These are phyloP conservation scores for Epizoanthus ramosus DNA, from an alignment of 92 coral and sea anemone species.

Conservation along the genomic window DNA sequence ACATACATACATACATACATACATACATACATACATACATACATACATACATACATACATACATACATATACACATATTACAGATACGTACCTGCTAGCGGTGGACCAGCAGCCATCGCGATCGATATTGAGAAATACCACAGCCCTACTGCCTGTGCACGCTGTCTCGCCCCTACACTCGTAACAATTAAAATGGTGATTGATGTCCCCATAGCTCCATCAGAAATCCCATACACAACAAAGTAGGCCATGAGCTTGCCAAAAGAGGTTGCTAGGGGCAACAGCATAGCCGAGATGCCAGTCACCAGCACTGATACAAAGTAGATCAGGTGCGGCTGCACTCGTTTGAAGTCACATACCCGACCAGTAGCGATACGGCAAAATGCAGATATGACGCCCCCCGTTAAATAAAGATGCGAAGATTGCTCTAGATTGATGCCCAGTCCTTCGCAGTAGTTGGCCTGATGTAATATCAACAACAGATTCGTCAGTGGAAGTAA, in stretches of 20 bases:
- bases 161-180: background rate
- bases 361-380: background rate
- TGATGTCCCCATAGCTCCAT: background rate
- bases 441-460: background rate
- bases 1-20: no score
- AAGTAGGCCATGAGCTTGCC: background rate
- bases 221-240: background rate
- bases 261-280: conserved; percentile 10
- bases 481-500: background rate
- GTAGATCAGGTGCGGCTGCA: background rate
- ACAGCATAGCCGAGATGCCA: background rate
- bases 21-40: no score
- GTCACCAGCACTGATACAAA: background rate
- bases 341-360: background rate
- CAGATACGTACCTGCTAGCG: conserved; percentile 3
- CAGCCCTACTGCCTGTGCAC: background rate
- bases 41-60: no score
- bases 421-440: background rate
- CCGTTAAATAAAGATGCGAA: background rate
- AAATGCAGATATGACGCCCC: background rate
- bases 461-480: background rate
- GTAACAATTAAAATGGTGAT: background rate
- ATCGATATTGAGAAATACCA: background rate
- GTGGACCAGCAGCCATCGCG: background rate
- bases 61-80: no score